These are phyloP conservation scores for Gandaritis pyraliata DNA, from an alignment of 2,888 invertebrate genomes.

Conservation along the genomic window DNA sequence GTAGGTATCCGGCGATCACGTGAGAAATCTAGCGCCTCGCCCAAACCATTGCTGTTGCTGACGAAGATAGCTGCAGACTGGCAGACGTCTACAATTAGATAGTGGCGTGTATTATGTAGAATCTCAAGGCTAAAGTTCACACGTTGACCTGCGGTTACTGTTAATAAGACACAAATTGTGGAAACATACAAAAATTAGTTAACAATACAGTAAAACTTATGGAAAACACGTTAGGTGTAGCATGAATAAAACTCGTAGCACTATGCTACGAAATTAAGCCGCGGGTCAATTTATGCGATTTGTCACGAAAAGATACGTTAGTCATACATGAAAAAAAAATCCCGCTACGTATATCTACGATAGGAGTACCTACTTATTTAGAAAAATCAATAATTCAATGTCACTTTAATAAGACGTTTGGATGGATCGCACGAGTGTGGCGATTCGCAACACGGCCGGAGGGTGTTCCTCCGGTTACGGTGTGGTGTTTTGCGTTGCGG, in stretches of 20 bases:
- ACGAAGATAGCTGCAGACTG: slow-evolving; percentile 8
- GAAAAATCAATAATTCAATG: slow-evolving; percentile 31
- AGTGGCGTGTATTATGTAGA: not conserved
- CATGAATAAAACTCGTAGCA: not conserved
- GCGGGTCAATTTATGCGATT: slow-evolving; percentile 1
- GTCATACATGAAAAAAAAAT: not conserved
- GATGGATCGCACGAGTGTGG: slow-evolving; percentile 32
- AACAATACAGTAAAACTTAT: not conserved
- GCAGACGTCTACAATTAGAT: slow-evolving; percentile 13
- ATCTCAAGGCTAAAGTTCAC: not conserved
- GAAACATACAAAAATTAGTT: not conserved
- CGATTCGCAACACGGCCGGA: slow-evolving; percentile 37
- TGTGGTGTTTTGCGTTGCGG: slow-evolving; percentile 53
- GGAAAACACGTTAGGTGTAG: not conserved
- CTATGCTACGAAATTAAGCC: slow-evolving; percentile 8
- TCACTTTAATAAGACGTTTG: slow-evolving; percentile 35
- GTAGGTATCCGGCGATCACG: slow-evolving; percentile 75
- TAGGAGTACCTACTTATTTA: slow-evolving; percentile 23
- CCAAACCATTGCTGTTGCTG: slow-evolving; percentile 19
- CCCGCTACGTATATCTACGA: slow-evolving; percentile 22
- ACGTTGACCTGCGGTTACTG: not conserved
- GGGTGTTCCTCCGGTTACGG: slow-evolving; percentile 54
- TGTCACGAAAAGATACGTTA: not conserved
- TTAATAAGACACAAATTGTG: not conserved
- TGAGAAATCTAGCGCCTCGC: slow-evolving; percentile 69